phyloP scores from a whole-genome alignment of 2,797 vertebrate species.

The Characodon lateralis region DNA sequence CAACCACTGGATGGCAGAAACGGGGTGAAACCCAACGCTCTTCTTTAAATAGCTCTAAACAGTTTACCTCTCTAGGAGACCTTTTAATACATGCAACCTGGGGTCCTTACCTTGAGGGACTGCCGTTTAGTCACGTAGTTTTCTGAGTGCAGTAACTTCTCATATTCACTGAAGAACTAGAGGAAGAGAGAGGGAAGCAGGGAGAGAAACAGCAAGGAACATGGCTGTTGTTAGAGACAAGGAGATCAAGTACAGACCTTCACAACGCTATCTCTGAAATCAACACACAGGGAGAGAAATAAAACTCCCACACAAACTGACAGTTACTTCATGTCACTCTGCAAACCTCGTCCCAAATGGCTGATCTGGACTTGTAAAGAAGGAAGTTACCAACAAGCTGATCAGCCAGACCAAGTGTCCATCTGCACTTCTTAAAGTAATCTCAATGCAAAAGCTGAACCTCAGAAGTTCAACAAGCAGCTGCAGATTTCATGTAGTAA shows the following conservation, averaged over 20 bases:
- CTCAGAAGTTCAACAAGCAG: neutral
- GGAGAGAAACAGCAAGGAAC: neutral
- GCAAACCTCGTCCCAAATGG: slow-evolving; percentile 29
- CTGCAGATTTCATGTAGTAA: neutral
- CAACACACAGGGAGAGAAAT: slow-evolving; percentile 35
- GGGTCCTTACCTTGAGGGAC: slow-evolving; percentile 90
- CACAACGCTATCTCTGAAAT: slow-evolving; percentile 30
- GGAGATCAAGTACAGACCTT: slow-evolving; percentile 17
- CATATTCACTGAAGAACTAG: slow-evolving; percentile 97
- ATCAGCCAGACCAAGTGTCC: slow-evolving; percentile 8
- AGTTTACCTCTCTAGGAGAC: slow-evolving; percentile 18
- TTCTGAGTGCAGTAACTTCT: slow-evolving; percentile 98
- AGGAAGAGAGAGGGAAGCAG: slow-evolving; percentile 20
- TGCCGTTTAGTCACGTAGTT: slow-evolving; percentile 98
- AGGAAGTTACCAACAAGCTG: slow-evolving; percentile 7
- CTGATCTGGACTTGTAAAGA: slow-evolving; percentile 25
- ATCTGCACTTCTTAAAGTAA: neutral
- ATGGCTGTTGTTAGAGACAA: neutral
- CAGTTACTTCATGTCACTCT: slow-evolving; percentile 40
- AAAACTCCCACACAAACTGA: slow-evolving; percentile 28
- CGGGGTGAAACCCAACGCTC: slow-evolving; percentile 47
- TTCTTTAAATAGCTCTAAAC: slow-evolving; percentile 55
- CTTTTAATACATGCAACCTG: slow-evolving; percentile 25
- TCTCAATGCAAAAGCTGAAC: neutral
- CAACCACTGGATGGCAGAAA: slow-evolving; percentile 61